Base-by-base conservation (phyloP, 2,113 vertebrate species). In the Sceloporus undulatus region DNA sequence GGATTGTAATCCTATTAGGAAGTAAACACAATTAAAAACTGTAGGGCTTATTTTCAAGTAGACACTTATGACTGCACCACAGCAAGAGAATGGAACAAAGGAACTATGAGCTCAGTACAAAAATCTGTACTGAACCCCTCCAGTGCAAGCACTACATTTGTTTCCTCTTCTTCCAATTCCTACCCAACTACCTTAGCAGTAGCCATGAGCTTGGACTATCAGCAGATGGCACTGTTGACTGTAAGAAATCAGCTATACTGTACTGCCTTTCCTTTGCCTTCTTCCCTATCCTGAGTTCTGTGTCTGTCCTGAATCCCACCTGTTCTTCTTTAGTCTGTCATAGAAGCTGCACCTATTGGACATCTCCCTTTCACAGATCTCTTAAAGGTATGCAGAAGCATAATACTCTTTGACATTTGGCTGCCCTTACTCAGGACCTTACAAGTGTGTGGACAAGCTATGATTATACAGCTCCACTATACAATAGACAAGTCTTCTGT, bases 151-250 rank as follows among this genome's bases (percentile, higher is more conserved):
- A 40, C 34, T 71, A 71, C 19, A 66, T 66, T 68, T 25, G 34
- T 21, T 11, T 84, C 9, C 29, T 74, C 4, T 9, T 23, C 1
- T 9, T 59, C 42, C 82, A 7, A 1, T 42, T 40, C 38, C 40
- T 7, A 16, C 77, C 9, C 40, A 14, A 52, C 2, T 42, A 10
- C n/a, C 23, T 18, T 4, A 19, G 13, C n/a, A 86, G 48, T 25
- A 62, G 70, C 68, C 29, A 62, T 87, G 81, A n/a, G n/a, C 10
- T 18, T 48, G 29, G 25, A 16, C 27, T 65, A 25, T 65, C 86
- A 65, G 79, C 71, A 87, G 86, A 10, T 87, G 79, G 79, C 79
- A 87, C 40, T 76, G 29, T 76, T 82, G 56, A 40, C 65, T 81
- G 62, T 62, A 74, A 25, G 56, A 87, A 81, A 40, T 74, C 34